These are phyloP conservation scores for Eumerus sabulonum DNA, from an alignment of 2,888 invertebrate genomes.

Conservation along the genomic window DNA sequence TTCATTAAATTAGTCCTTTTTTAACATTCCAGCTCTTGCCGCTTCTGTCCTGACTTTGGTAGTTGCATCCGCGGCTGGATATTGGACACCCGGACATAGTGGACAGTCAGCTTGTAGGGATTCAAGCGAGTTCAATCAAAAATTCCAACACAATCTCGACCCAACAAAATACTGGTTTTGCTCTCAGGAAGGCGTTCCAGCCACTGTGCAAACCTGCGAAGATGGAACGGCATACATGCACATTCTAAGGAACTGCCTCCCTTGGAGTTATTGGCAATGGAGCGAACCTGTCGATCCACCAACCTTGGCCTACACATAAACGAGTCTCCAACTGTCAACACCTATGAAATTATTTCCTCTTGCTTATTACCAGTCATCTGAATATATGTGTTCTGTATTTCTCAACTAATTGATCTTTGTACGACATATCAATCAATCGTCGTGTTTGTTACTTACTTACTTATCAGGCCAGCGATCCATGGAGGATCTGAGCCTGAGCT, in stretches of 20 bases:
- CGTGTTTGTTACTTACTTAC: no score
- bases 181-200: constrained; percentile 71
- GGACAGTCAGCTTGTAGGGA: constrained; percentile 76
- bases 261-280: constrained; percentile 76
- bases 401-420: no score
- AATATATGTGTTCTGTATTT: no score
- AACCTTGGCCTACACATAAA: constrained; percentile 70
- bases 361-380: no score
- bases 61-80: constrained; percentile 41
- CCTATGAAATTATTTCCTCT: no score
- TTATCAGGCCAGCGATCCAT: no score
- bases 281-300: constrained; percentile 74
- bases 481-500: no score
- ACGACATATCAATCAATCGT: no score
- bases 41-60: constrained; percentile 22
- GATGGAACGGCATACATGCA: constrained; percentile 74
- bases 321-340: background rate
- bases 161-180: constrained; percentile 76
- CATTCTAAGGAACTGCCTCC: constrained; percentile 74
- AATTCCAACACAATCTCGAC: constrained; percentile 75
- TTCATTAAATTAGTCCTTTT: no score
- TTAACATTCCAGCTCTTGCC: constrained; percentile 12
- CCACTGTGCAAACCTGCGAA: constrained; percentile 73
- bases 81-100: constrained; percentile 69
- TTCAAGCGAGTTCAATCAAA: constrained; percentile 72